Conservation (phyloP, 2,113 vertebrate species). For the Scomber scombrus region DNA sequence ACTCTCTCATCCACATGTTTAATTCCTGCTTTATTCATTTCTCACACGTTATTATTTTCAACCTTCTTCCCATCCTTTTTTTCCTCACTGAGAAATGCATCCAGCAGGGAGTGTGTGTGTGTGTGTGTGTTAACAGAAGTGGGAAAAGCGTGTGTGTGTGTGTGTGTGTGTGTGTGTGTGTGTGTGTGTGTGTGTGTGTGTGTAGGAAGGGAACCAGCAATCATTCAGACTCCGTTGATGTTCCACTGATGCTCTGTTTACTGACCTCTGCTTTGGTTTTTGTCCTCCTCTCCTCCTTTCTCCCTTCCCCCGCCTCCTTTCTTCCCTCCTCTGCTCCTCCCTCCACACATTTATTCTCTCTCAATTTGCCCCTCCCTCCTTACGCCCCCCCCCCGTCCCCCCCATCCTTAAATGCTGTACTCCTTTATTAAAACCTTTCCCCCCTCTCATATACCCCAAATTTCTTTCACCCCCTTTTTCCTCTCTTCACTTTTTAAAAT, state of each 20-base stretch:
- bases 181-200: constrained; percentile 17
- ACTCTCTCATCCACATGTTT: constrained; percentile 40
- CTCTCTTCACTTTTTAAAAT: constrained; percentile 32
- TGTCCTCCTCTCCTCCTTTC: constrained; percentile 72
- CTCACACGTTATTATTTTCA: constrained; percentile 72
- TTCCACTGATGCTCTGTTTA: constrained; percentile 84
- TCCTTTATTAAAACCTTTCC: neutral
- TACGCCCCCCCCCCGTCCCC: neutral
- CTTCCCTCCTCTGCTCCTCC: constrained; percentile 58
- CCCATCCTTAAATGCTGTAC: constrained; percentile 24
- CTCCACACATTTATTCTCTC: constrained; percentile 51
- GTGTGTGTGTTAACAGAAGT: constrained; percentile 17
- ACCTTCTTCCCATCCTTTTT: constrained; percentile 33
- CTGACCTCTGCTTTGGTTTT: constrained; percentile 85
- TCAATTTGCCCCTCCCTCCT: constrained; percentile 27
- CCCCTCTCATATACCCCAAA: constrained; percentile 7
- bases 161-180: constrained; percentile 16
- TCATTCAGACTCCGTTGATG: constrained; percentile 81
- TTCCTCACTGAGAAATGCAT: constrained; percentile 57
- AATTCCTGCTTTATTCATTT: constrained; percentile 56
- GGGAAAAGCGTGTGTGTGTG: constrained; percentile 21
- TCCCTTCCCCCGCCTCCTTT: constrained; percentile 55
- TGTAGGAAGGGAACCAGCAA: constrained; percentile 56
- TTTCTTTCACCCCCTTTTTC: constrained; percentile 18
- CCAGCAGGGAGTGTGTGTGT: constrained; percentile 48